Conservation (phyloP, 1,140 invertebrate genomes). For the Drosophila virilis region DNA sequence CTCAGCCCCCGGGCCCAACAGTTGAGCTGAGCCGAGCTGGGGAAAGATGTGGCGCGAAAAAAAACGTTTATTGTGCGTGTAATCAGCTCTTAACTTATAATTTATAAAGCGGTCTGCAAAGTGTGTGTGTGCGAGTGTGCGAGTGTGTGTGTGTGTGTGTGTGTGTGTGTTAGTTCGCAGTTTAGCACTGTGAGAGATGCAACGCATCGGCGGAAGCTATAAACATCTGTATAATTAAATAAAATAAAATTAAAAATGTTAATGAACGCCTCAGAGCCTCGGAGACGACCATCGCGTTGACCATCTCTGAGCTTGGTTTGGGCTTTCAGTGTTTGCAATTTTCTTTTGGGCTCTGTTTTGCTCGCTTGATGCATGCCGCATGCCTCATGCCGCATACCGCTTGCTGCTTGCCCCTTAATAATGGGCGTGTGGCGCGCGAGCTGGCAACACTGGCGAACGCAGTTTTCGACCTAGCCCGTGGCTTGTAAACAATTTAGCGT, state of each 20-base stretch:
- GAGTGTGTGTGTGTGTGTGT: conserved; percentile 32
- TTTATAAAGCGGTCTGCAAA: conserved; percentile 61
- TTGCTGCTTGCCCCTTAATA: conserved; percentile 21
- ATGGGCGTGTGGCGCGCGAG: conserved; percentile 18
- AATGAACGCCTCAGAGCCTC: conserved; percentile 46
- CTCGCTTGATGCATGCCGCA: neutral
- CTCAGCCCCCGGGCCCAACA: conserved; percentile 17
- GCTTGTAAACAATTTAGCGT: conserved; percentile 80
- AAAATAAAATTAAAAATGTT: conserved; percentile 82
- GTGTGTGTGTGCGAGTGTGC: conserved; percentile 1
- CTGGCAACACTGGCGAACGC: conserved; percentile 37
- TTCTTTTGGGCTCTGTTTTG: neutral
- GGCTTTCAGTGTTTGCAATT: neutral
- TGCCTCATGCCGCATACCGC: neutral
- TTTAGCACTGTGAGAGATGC: conserved; percentile 60
- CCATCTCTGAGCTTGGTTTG: conserved; percentile 1
- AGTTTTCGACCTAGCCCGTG: conserved; percentile 48
- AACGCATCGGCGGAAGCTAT: conserved; percentile 79
- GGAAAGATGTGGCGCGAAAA: conserved; percentile 47
- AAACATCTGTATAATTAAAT: conserved; percentile 82
- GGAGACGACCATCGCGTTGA: neutral
- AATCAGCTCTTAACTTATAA: conserved; percentile 82
- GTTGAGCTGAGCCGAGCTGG: conserved; percentile 17
- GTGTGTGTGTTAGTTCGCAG: conserved; percentile 66
- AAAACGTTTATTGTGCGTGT: conserved; percentile 80